phyloP scores from a whole-genome alignment of 2,113 vertebrate species.

The Eira barbara region DNA sequence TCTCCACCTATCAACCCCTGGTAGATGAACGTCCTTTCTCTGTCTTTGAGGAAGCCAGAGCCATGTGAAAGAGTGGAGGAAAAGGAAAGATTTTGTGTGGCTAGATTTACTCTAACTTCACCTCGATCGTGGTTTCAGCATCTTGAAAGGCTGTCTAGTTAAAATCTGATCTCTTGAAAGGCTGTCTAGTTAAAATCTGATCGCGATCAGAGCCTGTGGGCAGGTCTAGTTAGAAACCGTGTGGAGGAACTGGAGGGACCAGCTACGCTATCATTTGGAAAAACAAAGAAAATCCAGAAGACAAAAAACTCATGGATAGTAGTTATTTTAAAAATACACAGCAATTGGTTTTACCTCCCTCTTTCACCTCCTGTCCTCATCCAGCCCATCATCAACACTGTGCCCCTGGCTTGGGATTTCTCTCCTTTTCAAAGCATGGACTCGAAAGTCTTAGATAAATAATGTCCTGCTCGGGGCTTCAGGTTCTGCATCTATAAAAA shows the following conservation, averaged over 20 bases:
- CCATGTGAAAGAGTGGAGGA: not conserved
- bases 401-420: not conserved
- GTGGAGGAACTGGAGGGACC: not conserved
- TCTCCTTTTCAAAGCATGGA: not conserved
- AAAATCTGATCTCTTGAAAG: not conserved
- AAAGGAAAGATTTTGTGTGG: not conserved
- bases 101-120: not conserved
- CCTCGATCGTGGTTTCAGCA: not conserved
- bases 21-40: not conserved
- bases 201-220: not conserved
- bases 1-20: not conserved
- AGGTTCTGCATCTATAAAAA: constrained; percentile 19
- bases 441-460: not conserved
- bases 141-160: not conserved
- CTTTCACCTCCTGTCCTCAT: not conserved
- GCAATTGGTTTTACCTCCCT: not conserved
- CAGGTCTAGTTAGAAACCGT: not conserved
- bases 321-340: not conserved
- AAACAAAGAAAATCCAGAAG: not conserved
- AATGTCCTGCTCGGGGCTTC: not conserved
- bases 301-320: not conserved
- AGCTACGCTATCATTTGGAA: not conserved
- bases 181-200: not conserved
- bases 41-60: not conserved
- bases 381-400: not conserved